Evolutionary conservation across 2,113 vertebrate species (phyloP).

Genomic region (Hippocampus barbouri): DNA sequence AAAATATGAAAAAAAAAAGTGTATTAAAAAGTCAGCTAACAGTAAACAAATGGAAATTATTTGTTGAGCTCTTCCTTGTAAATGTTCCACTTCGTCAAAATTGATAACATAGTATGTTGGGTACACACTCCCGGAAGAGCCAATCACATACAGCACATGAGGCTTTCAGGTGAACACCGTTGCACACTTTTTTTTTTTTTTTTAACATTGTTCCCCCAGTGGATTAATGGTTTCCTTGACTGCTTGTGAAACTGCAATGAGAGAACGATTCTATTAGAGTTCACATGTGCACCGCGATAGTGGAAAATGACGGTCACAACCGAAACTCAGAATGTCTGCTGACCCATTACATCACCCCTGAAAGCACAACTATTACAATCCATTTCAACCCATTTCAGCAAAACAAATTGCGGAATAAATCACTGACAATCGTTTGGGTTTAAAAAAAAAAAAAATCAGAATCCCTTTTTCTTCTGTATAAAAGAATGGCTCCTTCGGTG

Average conservation of each 20-base stretch:
- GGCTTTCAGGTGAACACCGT: neutral
- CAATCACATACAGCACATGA: neutral
- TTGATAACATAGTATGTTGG: constrained; percentile 38
- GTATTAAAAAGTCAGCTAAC: constrained; percentile 59
- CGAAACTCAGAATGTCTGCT: constrained; percentile 22
- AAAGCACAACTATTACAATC: constrained; percentile 46
- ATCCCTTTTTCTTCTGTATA: constrained; percentile 12
- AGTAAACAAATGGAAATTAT: constrained; percentile 48
- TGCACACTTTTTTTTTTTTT: neutral
- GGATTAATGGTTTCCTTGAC: constrained; percentile 13
- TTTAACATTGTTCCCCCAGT: neutral
- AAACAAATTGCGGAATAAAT: constrained; percentile 48
- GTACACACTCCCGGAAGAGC: constrained; percentile 2
- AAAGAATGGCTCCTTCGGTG: constrained; percentile 21
- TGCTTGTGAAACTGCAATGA: constrained; percentile 18
- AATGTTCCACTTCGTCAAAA: constrained; percentile 56
- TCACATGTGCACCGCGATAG: constrained; percentile 23
- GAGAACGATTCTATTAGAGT: constrained; percentile 14
- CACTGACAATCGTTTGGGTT: constrained; percentile 8
- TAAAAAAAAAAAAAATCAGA: constrained; percentile 27
- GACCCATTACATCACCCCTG: constrained; percentile 39
- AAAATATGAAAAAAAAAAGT: constrained; percentile 24
- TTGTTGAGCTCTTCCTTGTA: constrained; percentile 54
- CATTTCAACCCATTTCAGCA: constrained; percentile 38
- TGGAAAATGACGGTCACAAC: constrained; percentile 28